phyloP scores from a whole-genome alignment of 2,888 invertebrate genomes.

The Leptinotarsa juncta region DNA sequence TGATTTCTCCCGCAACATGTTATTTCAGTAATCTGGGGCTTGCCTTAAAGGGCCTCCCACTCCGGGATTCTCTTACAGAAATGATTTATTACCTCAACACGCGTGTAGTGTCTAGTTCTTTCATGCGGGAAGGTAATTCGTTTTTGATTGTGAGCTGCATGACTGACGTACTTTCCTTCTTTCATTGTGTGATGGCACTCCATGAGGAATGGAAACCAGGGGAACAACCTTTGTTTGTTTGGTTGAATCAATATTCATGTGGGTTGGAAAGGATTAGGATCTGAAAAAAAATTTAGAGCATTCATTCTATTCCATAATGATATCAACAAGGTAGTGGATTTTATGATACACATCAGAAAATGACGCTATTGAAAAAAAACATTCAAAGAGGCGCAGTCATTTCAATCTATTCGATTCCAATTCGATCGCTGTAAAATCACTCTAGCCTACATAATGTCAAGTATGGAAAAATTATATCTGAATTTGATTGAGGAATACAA shows the following conservation, averaged over 20 bases:
- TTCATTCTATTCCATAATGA: too few relatives aligned
- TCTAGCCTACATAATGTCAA: too few relatives aligned
- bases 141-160: conserved; percentile 17
- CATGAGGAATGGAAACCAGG: not conserved
- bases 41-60: not conserved
- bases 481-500: too few relatives aligned
- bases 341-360: too few relatives aligned
- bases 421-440: too few relatives aligned
- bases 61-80: not conserved
- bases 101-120: not conserved
- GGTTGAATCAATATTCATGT: not conserved
- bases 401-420: too few relatives aligned
- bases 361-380: too few relatives aligned
- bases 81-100: conserved; percentile 9
- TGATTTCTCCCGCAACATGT: conserved; percentile 40
- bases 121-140: conserved; percentile 6
- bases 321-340: too few relatives aligned
- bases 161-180: not conserved
- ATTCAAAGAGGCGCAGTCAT: too few relatives aligned
- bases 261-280: not conserved
- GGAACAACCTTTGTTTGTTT: not conserved
- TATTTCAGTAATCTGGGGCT: conserved; percentile 37
- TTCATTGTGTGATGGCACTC: not conserved
- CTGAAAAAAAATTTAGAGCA: not conserved
- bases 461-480: too few relatives aligned